phyloP scores from a whole-genome alignment of 2,113 vertebrate genomes.

The Coregonus clupeaformis region DNA sequence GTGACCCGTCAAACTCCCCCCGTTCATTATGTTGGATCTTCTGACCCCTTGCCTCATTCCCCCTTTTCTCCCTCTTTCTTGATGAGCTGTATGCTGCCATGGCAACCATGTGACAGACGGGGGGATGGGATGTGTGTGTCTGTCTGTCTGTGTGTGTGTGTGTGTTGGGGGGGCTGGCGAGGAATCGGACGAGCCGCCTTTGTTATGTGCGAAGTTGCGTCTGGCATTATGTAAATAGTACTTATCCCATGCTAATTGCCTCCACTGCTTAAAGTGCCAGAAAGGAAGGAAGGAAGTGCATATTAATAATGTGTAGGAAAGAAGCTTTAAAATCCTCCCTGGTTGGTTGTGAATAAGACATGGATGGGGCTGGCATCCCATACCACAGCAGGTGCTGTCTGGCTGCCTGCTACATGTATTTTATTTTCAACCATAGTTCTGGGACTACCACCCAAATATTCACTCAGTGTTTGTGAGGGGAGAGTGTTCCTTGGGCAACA shows the following conservation, averaged over 20 bases:
- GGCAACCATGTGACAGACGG: constrained; percentile 36
- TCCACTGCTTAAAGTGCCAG: constrained; percentile 40
- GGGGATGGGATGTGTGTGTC: neutral
- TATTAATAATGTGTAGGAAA: constrained; percentile 53
- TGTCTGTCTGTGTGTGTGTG: neutral
- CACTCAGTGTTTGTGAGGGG: too few relatives aligned
- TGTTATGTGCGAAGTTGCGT: constrained; percentile 57
- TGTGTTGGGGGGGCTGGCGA: neutral
- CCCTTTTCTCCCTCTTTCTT: constrained; percentile 11
- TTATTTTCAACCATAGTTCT: constrained; percentile 10
- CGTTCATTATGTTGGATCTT: constrained; percentile 58
- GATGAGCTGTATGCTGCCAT: constrained; percentile 28
- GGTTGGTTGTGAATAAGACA: constrained; percentile 22
- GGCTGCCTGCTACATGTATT: constrained; percentile 9
- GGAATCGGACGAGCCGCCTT: constrained; percentile 39
- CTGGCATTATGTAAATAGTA: constrained; percentile 67
- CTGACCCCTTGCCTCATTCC: constrained; percentile 44
- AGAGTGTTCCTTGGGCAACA: neutral
- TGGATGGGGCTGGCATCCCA: neutral
- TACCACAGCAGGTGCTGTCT: constrained; percentile 29
- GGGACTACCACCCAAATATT: neutral
- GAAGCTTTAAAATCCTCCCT: constrained; percentile 40
- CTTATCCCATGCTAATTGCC: constrained; percentile 70
- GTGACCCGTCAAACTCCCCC: constrained; percentile 51
- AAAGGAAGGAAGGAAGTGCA: constrained; percentile 34